Conservation (phyloP, 2,113 vertebrate genomes). For the Atlantisia rogersi region DNA sequence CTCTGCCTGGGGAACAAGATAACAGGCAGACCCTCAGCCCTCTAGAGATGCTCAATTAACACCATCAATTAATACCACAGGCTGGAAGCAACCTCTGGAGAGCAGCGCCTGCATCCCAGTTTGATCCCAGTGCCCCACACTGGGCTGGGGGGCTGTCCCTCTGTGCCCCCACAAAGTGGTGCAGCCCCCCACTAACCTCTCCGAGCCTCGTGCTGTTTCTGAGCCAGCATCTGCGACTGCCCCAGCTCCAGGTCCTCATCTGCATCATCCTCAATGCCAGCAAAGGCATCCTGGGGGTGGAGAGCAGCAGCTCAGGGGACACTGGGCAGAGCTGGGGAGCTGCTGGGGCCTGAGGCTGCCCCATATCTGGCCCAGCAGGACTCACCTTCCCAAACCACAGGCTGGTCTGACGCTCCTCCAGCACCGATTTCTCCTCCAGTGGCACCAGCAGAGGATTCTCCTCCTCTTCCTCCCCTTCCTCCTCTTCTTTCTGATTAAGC, state of each 20-base stretch:
- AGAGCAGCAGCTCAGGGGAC: not conserved
- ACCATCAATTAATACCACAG: too few relatives aligned
- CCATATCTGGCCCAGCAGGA: not conserved
- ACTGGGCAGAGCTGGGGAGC: not conserved
- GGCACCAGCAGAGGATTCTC: constrained; percentile 86
- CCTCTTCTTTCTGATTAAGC: constrained; percentile 66
- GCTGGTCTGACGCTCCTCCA: constrained; percentile 80
- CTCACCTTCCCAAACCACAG: constrained; percentile 95
- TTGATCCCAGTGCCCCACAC: not conserved
- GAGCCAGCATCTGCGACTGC: constrained; percentile 82
- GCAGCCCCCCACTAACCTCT: not conserved
- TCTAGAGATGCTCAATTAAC: not conserved
- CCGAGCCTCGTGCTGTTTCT: constrained; percentile 18
- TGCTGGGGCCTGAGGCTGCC: not conserved
- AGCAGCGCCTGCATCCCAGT: fast-evolving
- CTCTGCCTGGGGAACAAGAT: not conserved
- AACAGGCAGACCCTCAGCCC: not conserved
- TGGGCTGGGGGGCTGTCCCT: not conserved
- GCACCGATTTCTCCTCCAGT: constrained; percentile 84
- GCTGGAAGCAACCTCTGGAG: not conserved
- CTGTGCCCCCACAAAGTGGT: fast-evolving
- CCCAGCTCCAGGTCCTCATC: constrained; percentile 85
- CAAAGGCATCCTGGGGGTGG: constrained; percentile 83
- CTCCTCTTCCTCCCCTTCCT: constrained; percentile 63
- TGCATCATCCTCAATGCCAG: constrained; percentile 83